Evolutionary conservation across 1,140 invertebrate genomes (phyloP), one percentile per base, ranked within the genome.

Genomic region (Oppia nitens): DNA sequence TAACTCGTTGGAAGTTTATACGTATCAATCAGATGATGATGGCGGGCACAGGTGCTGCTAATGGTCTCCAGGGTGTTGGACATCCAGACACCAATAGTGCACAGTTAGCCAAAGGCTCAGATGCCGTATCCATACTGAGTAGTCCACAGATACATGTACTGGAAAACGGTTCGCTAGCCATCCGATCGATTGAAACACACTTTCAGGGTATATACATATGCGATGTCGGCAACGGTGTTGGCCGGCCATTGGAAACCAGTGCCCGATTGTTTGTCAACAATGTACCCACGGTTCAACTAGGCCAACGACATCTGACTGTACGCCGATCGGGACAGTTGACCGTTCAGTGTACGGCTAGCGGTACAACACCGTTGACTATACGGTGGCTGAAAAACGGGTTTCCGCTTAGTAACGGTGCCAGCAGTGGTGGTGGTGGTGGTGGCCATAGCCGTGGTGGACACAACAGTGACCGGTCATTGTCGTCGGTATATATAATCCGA

Each of bases 351-450:
- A 60, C 63, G 28, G 65, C 63, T 11, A 53, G 59, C 11, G 85
- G 85, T 53, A 83, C 86, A 71, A 73, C 80, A 47, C 85, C 84
- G 12, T 69, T 87, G 63, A 79, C 78, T 27, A 83, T 87, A 61
- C 76, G 75, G 4, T 88, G 85, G 85, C 77, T 79, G 57, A 85
- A 85, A 74, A 82, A 85, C 64, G 79, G 78, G 53, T 74, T 78
- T 17, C n/a, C 4, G 47, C 25, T 48, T 24, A 47, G 23, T 25
- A 25, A 26, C 14, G 51, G 11, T 49, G 58, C 29, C 9, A 40
- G 21, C 6, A 17, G 23, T n/a, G 47, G 14, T 12, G 28, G 12
- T 12, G 47, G 12, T 12, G 14, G 54, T 23, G 23, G 1, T 20
- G 25, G 32, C 53, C 9, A 47, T 27, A 27, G 25, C 25, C 11